Percentiles rank a stretch among this genome's conserved stretches.
Evolutionary conservation across 1,140 invertebrate genomes (phyloP).

Genomic region (Tyrophagus putrescentiae): DNA sequence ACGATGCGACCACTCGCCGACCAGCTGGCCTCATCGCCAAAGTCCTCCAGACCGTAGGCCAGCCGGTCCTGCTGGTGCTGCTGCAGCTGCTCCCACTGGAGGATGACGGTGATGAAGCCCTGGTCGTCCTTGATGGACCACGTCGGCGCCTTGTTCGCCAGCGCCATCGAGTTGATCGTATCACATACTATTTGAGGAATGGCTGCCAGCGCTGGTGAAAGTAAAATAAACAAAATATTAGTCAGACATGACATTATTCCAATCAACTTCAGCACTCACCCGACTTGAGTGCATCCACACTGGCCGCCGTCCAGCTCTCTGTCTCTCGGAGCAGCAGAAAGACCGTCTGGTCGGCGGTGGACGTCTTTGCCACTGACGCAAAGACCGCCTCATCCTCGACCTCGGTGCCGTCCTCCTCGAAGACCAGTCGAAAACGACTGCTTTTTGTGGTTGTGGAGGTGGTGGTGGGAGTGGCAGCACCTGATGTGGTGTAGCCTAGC

Average conservation of each 20-base stretch:
- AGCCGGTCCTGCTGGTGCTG: slow-evolving; percentile 27
- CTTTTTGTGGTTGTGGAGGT: no score
- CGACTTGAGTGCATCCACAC: slow-evolving; percentile 77
- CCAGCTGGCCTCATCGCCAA: slow-evolving; percentile 25
- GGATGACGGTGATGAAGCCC: slow-evolving; percentile 75
- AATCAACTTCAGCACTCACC: slow-evolving; percentile 42
- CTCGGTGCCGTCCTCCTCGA: slow-evolving; percentile 85
- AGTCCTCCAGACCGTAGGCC: slow-evolving; percentile 26
- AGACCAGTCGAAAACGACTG: slow-evolving; percentile 46
- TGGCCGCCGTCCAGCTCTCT: slow-evolving; percentile 70
- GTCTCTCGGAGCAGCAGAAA: slow-evolving; percentile 67
- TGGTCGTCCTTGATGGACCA: slow-evolving; percentile 96
- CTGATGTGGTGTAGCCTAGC: slow-evolving; percentile 63
- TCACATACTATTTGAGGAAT: slow-evolving; percentile 92
- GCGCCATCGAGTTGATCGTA: slow-evolving; percentile 76
- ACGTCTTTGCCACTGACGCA: slow-evolving; percentile 70
- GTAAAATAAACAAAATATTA: slow-evolving; percentile 5
- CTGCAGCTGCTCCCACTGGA: slow-evolving; percentile 62
- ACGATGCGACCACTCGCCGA: slow-evolving; percentile 17
- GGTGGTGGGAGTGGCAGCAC: no score
- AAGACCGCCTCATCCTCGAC: slow-evolving; percentile 88
- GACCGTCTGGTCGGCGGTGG: no score
- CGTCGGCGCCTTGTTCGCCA: slow-evolving; percentile 83
- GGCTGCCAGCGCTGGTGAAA: slow-evolving; percentile 69
- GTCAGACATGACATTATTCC: background rate